These are phyloP conservation scores for Agrochola lota DNA, from an alignment of 2,888 invertebrate species.

Conservation along the genomic window DNA sequence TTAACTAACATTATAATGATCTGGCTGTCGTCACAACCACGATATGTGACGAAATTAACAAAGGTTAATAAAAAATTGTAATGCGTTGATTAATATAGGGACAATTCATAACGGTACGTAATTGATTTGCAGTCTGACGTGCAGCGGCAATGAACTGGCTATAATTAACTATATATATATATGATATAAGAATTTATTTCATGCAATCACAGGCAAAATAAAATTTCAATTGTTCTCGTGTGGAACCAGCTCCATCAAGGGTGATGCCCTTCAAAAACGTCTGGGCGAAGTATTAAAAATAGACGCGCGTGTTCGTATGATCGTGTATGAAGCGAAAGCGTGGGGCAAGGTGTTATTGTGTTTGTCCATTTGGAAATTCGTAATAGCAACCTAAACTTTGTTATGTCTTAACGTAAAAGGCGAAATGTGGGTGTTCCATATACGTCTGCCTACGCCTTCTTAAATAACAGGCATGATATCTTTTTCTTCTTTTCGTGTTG, in stretches of 20 bases:
- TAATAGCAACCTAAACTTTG: not conserved
- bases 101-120: not conserved
- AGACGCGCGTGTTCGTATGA: not conserved
- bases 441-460: no score
- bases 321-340: not conserved
- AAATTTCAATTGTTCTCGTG: not conserved
- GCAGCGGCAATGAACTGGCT: not conserved
- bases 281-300: not conserved
- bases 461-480: not conserved
- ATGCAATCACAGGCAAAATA: not conserved
- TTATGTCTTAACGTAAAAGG: not conserved
- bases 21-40: not conserved
- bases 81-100: not conserved
- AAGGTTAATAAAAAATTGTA: not conserved
- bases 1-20: constrained; percentile 25
- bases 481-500: no score
- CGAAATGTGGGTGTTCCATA: not conserved
- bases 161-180: not conserved
- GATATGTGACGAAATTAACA: not conserved
- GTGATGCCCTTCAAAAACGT: not conserved
- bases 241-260: not conserved
- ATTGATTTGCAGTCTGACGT: constrained; percentile 2
- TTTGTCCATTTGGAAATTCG: not conserved
- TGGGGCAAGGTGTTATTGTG: not conserved
- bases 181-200: not conserved